phyloP scores from a whole-genome alignment of 2,797 vertebrate genomes.

The Sebastes umbrosus region DNA sequence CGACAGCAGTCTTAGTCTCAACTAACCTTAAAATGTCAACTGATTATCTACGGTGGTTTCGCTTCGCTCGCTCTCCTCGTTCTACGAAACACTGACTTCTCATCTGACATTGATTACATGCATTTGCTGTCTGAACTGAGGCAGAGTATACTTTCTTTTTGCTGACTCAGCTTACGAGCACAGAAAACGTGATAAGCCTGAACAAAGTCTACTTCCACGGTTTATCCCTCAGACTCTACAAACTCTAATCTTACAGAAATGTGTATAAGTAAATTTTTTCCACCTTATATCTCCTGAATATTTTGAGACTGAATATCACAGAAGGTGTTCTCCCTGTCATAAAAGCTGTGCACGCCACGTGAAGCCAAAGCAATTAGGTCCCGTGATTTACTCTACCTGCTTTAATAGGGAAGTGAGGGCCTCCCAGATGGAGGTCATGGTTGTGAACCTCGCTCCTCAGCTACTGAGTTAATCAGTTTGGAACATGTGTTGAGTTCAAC shows the following conservation, averaged over 20 bases:
- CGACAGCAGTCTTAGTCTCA: constrained; percentile 47
- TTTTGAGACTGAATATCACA: not conserved
- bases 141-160: constrained; percentile 18
- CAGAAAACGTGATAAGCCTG: constrained; percentile 60
- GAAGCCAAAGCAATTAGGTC: constrained; percentile 74
- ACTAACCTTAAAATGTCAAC: constrained; percentile 39
- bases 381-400: constrained; percentile 75
- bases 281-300: not conserved
- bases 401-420: constrained; percentile 67
- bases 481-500: constrained; percentile 37
- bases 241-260: constrained; percentile 37
- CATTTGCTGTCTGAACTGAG: constrained; percentile 29
- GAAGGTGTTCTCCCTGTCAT: constrained; percentile 23
- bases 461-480: constrained; percentile 70
- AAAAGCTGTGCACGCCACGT: constrained; percentile 38
- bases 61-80: constrained; percentile 17
- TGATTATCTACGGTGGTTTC: constrained; percentile 60
- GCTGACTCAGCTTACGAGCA: constrained; percentile 27
- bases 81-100: constrained; percentile 25
- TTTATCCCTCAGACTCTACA: constrained; percentile 41
- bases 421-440: constrained; percentile 71
- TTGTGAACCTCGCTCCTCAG: constrained; percentile 61
- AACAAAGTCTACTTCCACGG: constrained; percentile 68
- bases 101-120: constrained; percentile 54
- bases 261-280: constrained; percentile 1